A percentile compares a stretch with the other conserved stretches of the same genome.
phyloP scores from a whole-genome alignment of 2,113 vertebrate species.

The Spilogale gracilis region DNA sequence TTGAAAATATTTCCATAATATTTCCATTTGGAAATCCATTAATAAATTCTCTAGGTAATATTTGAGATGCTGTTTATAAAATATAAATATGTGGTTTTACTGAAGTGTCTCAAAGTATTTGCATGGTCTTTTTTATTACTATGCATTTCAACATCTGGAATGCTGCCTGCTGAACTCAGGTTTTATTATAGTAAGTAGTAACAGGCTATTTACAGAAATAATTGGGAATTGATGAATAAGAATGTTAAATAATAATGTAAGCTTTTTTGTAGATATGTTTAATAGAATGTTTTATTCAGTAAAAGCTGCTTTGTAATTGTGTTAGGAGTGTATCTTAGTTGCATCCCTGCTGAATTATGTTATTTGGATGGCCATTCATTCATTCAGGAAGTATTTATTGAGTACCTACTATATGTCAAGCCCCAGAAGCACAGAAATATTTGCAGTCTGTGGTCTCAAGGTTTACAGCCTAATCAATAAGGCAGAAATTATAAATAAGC shows the following conservation, averaged over 20 bases:
- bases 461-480: not conserved
- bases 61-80: conserved; percentile 73
- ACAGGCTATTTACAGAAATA: conserved; percentile 79
- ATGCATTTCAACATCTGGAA: conserved; percentile 85
- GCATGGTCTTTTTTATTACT: conserved; percentile 82
- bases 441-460: not conserved
- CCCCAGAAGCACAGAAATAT: not conserved
- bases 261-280: conserved; percentile 61
- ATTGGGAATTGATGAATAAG: conserved; percentile 79
- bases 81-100: conserved; percentile 69
- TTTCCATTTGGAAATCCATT: conserved; percentile 76
- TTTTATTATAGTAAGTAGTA: conserved; percentile 80
- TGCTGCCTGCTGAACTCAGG: conserved; percentile 71
- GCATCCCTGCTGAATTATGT: not conserved
- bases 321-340: not conserved
- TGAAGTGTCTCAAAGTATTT: conserved; percentile 70
- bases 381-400: conserved; percentile 8
- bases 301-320: not conserved
- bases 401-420: not conserved
- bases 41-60: conserved; percentile 79
- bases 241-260: conserved; percentile 73
- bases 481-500: not conserved
- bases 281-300: conserved; percentile 48
- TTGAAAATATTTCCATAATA: conserved; percentile 62
- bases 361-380: not conserved